Base-by-base conservation (phyloP, 2,888 invertebrate species). In the Smittia sp. region DNA sequence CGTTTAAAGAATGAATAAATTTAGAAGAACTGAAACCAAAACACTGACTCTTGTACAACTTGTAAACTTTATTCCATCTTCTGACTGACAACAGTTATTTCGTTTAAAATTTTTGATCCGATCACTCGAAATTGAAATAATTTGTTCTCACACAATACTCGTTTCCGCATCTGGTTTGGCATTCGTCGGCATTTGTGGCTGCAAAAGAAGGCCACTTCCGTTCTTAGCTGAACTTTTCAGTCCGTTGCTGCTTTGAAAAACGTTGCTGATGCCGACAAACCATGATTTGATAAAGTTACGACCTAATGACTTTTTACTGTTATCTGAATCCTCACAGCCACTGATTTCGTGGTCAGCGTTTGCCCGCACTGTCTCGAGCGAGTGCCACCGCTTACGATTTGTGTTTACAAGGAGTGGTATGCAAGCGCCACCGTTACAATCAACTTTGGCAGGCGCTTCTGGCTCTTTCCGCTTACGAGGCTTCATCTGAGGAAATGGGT, bases 371-470 rank as follows among this genome's bases (percentile, higher is more conserved):
- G 89, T 87, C 82, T 93, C 93, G 70, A 92, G 84, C 65, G 93
- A 93, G 77, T 88, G 89, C 89, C 93, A 93, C 78, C 90, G 87
- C 81, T 91, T 91, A 76, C 86, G 79, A 73, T 81, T 85, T 11
- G 62, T 58, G 52, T 69, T 46, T 41, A 52, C 18, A 77, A 84
- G 83, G 79, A 85, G 82, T 67, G 73, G 73, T 65, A 25, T 81
- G 80, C 46, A 27, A 11, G 39, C n/a, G 24, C 73, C 65, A 25
- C 73, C 73, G 25, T 73, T 52, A 52, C 68, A 69, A 72, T 58
- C 54, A 58, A 65, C 32, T 63, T 73, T 73, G 15, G 65, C 11
- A 7, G 58, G 72, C 20, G 41, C 68, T 24, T n/a, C 22, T 9
- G 39, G 13, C 18, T 65, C 25, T 1, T 15, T 32, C 69, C 79